Evolutionary conservation across 2,888 invertebrate genomes (phyloP), one percentile per base, ranked within the genome.

Genomic region (Pimpla rufipes): DNA sequence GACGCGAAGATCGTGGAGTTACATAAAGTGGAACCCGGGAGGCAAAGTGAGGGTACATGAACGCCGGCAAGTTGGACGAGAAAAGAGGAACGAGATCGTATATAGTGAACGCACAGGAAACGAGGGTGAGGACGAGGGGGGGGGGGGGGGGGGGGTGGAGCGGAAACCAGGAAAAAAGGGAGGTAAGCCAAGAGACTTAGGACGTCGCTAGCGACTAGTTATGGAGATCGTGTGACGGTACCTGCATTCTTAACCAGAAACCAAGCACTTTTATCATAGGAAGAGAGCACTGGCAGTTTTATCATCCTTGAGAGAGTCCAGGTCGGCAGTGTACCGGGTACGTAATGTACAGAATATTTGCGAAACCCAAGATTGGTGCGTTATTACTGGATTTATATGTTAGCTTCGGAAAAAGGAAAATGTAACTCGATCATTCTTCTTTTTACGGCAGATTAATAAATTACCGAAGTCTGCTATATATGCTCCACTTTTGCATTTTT

Each of bases 191-290:
- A 78, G 85, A 84, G 81, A 86, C 85, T 87, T 85, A 84, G 84
- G 81, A 86, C 84, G 85, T 79, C 85, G 80, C 85, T 67, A 85
- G 74, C 82, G 82, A 85, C 85, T 85, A 87, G 87, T 87, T 87
- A 87, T 87, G 87, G 85, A 86, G 87, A 86, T 87, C 86, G 81
- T 83, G 86, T 83, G 82, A 87, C 86, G 84, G 67, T 71, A 71
- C 81, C 83, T 87, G 87, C 87, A 88, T 87, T 68, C 79, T 75
- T 85, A 86, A 88, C 83, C 83, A 80, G 78, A 76, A 67, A 68
- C 70, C 70, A 62, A 82, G 84, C 76, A 81, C 77, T 85, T 78
- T 83, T 81, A 47, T 77, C 81, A 62, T 81, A 50, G 57, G 47
- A 76, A 57, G 37, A 57, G 37, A 77, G 73, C 50, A 18, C 18